These are phyloP conservation scores for Carterocephalus palaemon DNA, from an alignment of 2,888 invertebrate genomes.

Conservation along the genomic window DNA sequence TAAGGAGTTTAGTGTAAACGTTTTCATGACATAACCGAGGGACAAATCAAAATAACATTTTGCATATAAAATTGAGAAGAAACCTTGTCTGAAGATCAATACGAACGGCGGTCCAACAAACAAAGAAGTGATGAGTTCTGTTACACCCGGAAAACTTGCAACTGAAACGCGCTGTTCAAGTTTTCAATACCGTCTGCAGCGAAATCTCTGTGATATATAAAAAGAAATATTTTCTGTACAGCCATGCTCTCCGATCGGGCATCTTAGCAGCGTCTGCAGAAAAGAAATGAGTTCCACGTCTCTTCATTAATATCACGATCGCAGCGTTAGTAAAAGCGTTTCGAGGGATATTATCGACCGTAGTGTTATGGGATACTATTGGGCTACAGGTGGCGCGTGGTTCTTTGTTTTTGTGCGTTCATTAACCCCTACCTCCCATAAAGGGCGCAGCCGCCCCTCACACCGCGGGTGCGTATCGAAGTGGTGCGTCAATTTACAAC, in stretches of 20 bases:
- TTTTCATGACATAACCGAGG: too few relatives aligned
- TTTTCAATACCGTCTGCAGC: conserved; percentile 7
- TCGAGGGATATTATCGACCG: conserved; percentile 26
- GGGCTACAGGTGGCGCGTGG: conserved; percentile 53
- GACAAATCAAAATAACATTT: too few relatives aligned
- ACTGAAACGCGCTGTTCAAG: conserved; percentile 2
- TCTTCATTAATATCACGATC: conserved; percentile 2
- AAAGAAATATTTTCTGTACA: too few relatives aligned
- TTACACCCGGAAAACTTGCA: conserved; percentile 27
- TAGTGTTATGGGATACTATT: conserved; percentile 24
- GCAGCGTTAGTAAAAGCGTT: conserved; percentile 1
- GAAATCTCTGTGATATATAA: too few relatives aligned
- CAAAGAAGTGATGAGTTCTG: conserved; percentile 21
- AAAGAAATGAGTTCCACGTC: too few relatives aligned
- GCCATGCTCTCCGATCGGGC: too few relatives aligned
- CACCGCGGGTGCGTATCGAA: conserved; percentile 16
- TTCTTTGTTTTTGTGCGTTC: conserved; percentile 68
- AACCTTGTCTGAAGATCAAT: too few relatives aligned
- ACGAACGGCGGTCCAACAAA: conserved; percentile 18
- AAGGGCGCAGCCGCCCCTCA: conserved; percentile 48
- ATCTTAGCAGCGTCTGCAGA: neutral
- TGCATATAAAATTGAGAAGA: too few relatives aligned
- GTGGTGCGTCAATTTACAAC: conserved; percentile 39
- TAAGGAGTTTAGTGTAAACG: too few relatives aligned
- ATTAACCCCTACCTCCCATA: conserved; percentile 50